Conservation (phyloP, 2,113 vertebrate species). For the Hystrix brachyura region DNA sequence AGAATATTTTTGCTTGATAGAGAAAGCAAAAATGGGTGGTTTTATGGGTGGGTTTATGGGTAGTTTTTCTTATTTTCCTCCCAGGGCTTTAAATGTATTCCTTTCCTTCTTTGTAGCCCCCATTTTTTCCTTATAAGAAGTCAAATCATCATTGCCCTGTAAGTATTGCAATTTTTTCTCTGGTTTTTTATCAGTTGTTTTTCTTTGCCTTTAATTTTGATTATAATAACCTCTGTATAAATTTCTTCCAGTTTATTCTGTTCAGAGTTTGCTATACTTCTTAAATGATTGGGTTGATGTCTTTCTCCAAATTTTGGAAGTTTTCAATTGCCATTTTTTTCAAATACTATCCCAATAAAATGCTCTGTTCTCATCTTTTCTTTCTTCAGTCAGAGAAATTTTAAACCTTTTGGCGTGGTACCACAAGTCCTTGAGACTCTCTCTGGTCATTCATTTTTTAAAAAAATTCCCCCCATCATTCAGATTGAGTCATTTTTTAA, state of each 20-base stretch:
- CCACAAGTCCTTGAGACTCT: background rate
- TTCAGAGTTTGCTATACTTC: background rate
- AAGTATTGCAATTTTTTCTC: background rate
- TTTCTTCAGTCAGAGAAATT: background rate
- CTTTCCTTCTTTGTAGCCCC: background rate
- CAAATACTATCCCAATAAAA: background rate
- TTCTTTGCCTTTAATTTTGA: background rate
- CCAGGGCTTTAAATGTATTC: background rate
- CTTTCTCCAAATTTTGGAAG: background rate
- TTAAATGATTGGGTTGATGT: background rate
- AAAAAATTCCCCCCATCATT: background rate
- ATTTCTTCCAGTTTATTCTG: background rate
- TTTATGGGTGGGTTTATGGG: too few relatives aligned
- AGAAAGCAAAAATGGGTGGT: background rate
- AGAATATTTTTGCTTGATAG: background rate
- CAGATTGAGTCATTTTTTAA: background rate
- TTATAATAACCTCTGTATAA: background rate
- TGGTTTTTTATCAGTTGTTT: background rate
- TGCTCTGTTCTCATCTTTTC: background rate
- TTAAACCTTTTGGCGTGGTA: background rate
- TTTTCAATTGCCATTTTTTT: background rate
- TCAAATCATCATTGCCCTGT: background rate
- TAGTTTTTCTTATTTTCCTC: background rate
- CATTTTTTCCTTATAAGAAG: background rate
- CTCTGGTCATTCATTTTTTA: background rate